Conservation (phyloP, 2,113 vertebrate genomes). For the Oryctolagus cuniculus region mOryCun1.1 NC_091437.1:37102001-37102500, state of each 20-base stretch:
- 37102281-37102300: not conserved
- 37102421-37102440: not conserved
- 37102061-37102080: not conserved
- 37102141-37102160: not conserved
- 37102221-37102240: not conserved
- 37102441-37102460: not conserved
- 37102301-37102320: not conserved
- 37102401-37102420: too few species aligned
- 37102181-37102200: not conserved
- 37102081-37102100: not conserved
- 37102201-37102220: not conserved
- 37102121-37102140: not conserved
- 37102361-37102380: not conserved
- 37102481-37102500: not conserved
- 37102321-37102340: not conserved
- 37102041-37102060: not conserved
- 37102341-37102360: not conserved
- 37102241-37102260: not conserved
- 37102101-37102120: not conserved
- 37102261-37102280: not conserved
- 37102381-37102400: not conserved
- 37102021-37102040: not conserved
- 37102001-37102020: not conserved
- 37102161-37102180: not conserved
- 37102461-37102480: not conserved